phyloP scores from a whole-genome alignment of 2,888 invertebrate genomes.

The Phengaris arion region DNA sequence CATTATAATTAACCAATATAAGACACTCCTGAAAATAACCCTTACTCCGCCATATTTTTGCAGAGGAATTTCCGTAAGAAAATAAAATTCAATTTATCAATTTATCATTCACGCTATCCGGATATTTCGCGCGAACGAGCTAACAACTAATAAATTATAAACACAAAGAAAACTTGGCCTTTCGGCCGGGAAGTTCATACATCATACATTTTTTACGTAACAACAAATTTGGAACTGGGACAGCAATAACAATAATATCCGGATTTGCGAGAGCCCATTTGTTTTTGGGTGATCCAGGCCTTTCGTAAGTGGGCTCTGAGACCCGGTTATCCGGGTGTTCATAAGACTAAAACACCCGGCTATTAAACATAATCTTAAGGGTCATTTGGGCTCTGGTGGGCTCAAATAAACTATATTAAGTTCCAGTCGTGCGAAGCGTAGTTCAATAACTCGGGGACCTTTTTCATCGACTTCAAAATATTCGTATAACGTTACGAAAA shows the following conservation, averaged over 20 bases:
- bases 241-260: conserved; percentile 53
- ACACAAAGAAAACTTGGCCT: conserved; percentile 16
- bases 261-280: conserved; percentile 59
- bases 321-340: conserved; percentile 49
- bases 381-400: conserved; percentile 12
- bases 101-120: conserved; percentile 15
- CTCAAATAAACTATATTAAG: background rate
- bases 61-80: background rate
- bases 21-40: too few relatives aligned
- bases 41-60: too few relatives aligned
- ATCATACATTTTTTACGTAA: conserved; percentile 21
- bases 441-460: too few relatives aligned
- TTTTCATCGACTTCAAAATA: too few relatives aligned
- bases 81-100: conserved; percentile 10
- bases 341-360: conserved; percentile 48
- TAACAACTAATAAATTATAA: conserved; percentile 17
- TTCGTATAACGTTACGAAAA: too few relatives aligned
- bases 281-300: conserved; percentile 42
- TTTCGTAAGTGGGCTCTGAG: conserved; percentile 37
- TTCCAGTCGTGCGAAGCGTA: background rate
- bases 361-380: conserved; percentile 64
- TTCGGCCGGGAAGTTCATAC: background rate
- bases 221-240: conserved; percentile 28
- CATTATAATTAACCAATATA: too few relatives aligned
- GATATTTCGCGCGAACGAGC: conserved; percentile 14